Evolutionary conservation across 2,113 vertebrate species (phyloP), one percentile per base, ranked within the genome.

Genomic region (Oryzias celebensis): DNA sequence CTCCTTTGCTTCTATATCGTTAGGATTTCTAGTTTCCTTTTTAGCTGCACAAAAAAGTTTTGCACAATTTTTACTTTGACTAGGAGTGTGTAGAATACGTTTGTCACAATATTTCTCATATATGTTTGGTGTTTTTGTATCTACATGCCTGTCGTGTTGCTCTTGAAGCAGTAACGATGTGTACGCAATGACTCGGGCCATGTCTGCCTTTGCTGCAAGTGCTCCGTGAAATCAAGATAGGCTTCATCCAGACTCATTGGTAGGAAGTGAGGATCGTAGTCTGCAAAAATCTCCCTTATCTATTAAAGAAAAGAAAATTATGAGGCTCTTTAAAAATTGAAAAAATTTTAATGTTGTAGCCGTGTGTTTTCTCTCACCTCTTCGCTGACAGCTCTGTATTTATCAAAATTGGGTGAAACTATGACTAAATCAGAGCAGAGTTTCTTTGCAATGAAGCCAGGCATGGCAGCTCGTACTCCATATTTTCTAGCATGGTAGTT

Each of bases 361-460:
- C 51, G 4, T 53, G 23, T 47, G 42, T 51, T 45, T 71, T 31
- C 16, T 17, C 75, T 91, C 89, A 98, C 97, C 94, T 98, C 92
- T 70, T 89, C 80, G 82, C 97, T 98, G 77, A 96, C 94, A 83
- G 93, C 91, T 87, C 77, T 53, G 0, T 99, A 99, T 83, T 98
- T 98, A 81, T 94, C 91, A 81, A 98, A 99, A 83, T 98, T 97
- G 48, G 81, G 71, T 28, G 94, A 94, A 58, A 97, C 93, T 71
- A 99, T 98, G 51, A 92, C 90, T 65, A 99, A 90, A 68, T 92
- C 86, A 7, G 96, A 95, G 80, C 97, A 99, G 2, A 99, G 92
- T 64, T 94, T 98, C 87, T 95, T 99, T 44, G 93, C 97, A 85
- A 99, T 99, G 89, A 99, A 99, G 63, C 97, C 97, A 70, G 97